Evolutionary conservation across 2,888 invertebrate genomes (phyloP).

Genomic region (Leptothorax acervorum): DNA sequence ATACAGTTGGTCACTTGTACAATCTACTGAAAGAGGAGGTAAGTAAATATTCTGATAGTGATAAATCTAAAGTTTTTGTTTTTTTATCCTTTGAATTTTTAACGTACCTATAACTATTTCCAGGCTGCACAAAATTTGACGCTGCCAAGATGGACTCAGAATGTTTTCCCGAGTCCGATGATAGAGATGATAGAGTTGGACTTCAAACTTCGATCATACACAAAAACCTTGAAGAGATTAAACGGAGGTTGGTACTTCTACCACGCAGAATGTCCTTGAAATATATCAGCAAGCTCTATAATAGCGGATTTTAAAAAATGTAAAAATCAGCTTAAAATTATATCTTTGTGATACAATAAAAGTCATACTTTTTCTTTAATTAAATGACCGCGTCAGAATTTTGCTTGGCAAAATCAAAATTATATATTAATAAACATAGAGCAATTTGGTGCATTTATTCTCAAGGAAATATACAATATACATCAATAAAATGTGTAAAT

Average conservation of each 20-base stretch:
- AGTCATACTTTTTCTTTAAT: background rate
- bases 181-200: slow-evolving; percentile 82
- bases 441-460: background rate
- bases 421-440: background rate
- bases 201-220: slow-evolving; percentile 84
- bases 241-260: slow-evolving; percentile 82
- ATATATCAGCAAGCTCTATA: background rate
- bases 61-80: background rate
- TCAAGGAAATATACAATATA: background rate
- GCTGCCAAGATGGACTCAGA: slow-evolving; percentile 85
- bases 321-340: background rate
- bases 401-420: background rate
- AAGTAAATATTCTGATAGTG: slow-evolving; percentile 45
- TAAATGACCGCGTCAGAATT: background rate
- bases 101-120: slow-evolving; percentile 14
- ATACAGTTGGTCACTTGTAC: slow-evolving; percentile 82
- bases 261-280: background rate
- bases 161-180: slow-evolving; percentile 84
- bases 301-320: background rate
- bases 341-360: background rate
- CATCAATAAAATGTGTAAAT: background rate
- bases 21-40: slow-evolving; percentile 85
- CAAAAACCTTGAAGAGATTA: slow-evolving; percentile 82
- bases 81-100: background rate
- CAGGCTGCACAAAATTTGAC: slow-evolving; percentile 81